Percentiles rank a stretch among this genome's conserved stretches.
phyloP scores from a whole-genome alignment of 2,797 vertebrate genomes.

The Tapera naevia region DNA sequence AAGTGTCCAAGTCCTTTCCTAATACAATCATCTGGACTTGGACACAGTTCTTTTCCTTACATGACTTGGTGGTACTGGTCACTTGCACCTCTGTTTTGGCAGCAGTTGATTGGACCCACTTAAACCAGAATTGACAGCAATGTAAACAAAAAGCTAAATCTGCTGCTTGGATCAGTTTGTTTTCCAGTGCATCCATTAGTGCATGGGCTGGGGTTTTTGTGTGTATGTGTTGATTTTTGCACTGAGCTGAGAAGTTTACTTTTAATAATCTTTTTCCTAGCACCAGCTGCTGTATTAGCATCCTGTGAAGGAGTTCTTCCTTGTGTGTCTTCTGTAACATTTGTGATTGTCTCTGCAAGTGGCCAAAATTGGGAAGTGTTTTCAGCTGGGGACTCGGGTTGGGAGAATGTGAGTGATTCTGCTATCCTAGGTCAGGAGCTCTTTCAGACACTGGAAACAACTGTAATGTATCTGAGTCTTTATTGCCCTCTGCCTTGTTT shows the following conservation, averaged over 20 bases:
- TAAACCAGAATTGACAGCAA: too few species aligned
- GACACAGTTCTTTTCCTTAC: not conserved
- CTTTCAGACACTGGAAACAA: not conserved
- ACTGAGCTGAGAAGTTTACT: not conserved
- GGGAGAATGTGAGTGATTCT: rapidly evolving
- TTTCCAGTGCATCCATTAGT: not conserved
- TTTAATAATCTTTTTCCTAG: not conserved
- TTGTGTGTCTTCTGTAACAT: rapidly evolving
- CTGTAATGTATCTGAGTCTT: not conserved
- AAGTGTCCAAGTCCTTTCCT: too few species aligned
- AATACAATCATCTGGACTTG: too few species aligned
- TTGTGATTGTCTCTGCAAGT: not conserved
- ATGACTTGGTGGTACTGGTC: not conserved
- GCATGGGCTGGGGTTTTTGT: not conserved
- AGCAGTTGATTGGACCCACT: rapidly evolving
- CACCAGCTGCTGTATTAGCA: not conserved
- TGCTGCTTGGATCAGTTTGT: not conserved
- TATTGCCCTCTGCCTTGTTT: not conserved
- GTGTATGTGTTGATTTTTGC: rapidly evolving
- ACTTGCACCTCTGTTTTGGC: not conserved
- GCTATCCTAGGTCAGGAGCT: not conserved
- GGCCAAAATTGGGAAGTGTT: rapidly evolving
- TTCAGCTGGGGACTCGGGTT: rapidly evolving
- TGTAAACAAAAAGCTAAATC: not conserved
- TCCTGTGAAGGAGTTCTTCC: not conserved